These are phyloP conservation scores for Lucinisca nassula DNA, from an alignment of 2,888 invertebrate species.

Conservation along the genomic window DNA sequence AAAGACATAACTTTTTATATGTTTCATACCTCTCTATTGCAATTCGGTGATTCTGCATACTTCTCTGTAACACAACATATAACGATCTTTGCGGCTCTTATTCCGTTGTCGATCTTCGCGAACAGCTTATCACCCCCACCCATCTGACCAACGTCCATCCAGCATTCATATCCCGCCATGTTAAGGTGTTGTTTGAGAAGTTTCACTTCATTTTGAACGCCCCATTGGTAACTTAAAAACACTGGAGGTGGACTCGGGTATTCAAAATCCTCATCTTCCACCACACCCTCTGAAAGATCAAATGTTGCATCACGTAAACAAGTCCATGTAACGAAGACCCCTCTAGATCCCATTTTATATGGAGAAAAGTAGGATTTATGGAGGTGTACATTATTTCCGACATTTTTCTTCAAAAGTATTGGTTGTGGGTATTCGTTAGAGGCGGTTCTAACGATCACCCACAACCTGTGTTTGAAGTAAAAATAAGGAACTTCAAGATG, in stretches of 20 bases:
- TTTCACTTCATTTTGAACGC: conserved; percentile 84
- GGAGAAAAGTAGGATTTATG: no score
- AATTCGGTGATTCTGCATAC: conserved; percentile 86
- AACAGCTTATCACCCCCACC: conserved; percentile 87
- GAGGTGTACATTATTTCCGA: no score
- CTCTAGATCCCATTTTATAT: no score
- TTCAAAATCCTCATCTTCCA: conserved; percentile 74
- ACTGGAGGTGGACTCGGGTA: conserved; percentile 72
- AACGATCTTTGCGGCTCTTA: conserved; percentile 81
- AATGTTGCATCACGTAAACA: no score
- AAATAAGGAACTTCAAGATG: no score
- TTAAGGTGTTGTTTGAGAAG: conserved; percentile 82
- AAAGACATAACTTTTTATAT: no score
- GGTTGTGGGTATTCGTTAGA: no score
- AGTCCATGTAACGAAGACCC: no score
- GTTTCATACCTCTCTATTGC: conserved; percentile 84
- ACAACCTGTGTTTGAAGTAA: no score
- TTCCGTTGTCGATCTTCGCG: conserved; percentile 86
- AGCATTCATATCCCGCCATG: conserved; percentile 85
- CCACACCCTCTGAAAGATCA: conserved; percentile 72
- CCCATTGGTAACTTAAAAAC: conserved; percentile 84
- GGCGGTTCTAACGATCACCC: no score
- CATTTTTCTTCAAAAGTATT: no score
- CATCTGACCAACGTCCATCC: conserved; percentile 88
- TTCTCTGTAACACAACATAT: conserved; percentile 76